Evolutionary conservation across 2,888 invertebrate species (phyloP).

Genomic region (Ceramica pisi): DNA sequence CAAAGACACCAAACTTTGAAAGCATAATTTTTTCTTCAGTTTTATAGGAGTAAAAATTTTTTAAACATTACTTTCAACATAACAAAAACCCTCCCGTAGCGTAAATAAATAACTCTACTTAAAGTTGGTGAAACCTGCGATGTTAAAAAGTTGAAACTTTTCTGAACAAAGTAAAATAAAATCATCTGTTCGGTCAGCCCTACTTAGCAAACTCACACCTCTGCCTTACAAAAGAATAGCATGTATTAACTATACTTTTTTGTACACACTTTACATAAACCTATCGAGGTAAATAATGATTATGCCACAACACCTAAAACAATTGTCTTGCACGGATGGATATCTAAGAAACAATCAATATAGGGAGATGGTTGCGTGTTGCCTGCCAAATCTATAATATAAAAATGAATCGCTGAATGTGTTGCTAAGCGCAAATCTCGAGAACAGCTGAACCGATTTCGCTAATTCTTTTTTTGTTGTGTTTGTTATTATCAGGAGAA

Average conservation of each 20-base stretch:
- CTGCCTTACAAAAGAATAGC: constrained; percentile 35
- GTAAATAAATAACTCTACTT: constrained; percentile 45
- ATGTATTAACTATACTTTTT: constrained; percentile 13
- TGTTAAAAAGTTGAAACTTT: constrained; percentile 40
- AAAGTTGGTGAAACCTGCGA: constrained; percentile 23
- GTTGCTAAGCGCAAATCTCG: too few species aligned
- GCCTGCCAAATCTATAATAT: too few species aligned
- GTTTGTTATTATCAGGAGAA: too few species aligned
- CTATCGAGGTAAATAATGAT: neutral
- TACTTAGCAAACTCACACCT: constrained; percentile 29
- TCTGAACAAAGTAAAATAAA: constrained; percentile 15
- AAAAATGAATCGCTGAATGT: too few species aligned
- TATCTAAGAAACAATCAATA: too few species aligned
- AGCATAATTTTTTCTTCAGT: constrained; percentile 15
- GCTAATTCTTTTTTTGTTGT: too few species aligned
- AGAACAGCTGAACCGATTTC: too few species aligned
- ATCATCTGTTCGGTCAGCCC: constrained; percentile 42
- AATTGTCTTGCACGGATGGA: too few species aligned
- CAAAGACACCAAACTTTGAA: constrained; percentile 13
- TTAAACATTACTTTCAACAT: constrained; percentile 27
- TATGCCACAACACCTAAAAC: neutral
- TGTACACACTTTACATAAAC: neutral
- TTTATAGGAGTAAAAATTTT: constrained; percentile 28
- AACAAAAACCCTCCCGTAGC: constrained; percentile 24
- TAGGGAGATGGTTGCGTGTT: too few species aligned